Evolutionary conservation across 2,797 vertebrate species (phyloP).

Genomic region (Antennarius maculatus): DNA sequence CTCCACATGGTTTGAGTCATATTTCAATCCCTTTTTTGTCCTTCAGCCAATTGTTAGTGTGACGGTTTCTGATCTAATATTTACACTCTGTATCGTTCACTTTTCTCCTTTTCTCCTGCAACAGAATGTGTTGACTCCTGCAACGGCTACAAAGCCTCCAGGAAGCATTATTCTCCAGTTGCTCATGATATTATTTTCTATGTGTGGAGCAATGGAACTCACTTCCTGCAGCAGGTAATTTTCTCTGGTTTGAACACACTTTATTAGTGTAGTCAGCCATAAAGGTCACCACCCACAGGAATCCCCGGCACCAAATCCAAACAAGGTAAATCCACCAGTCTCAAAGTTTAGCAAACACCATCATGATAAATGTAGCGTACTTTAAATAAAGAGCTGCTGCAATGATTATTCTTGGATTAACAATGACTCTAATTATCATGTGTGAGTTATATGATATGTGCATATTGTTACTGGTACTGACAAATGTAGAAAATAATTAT

Average conservation of each 20-base stretch:
- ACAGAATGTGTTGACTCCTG: background rate
- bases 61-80: constrained; percentile 28
- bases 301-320: constrained; percentile 1
- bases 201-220: constrained; percentile 9
- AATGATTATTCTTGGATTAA: background rate
- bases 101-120: background rate
- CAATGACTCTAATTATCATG: background rate
- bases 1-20: constrained; percentile 26
- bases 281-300: constrained; percentile 14
- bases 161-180: constrained; percentile 1
- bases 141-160: constrained; percentile 1
- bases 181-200: background rate
- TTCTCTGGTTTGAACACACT: background rate
- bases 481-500: too few species aligned
- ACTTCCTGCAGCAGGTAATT: constrained; percentile 1
- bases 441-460: background rate
- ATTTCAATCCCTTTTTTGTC: constrained; percentile 21
- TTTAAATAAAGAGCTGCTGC: background rate
- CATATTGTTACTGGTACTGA: background rate
- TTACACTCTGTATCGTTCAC: constrained; percentile 16
- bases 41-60: constrained; percentile 18
- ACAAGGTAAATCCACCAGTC: background rate
- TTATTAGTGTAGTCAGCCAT: constrained; percentile 4
- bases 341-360: background rate
- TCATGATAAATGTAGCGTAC: background rate